These are phyloP conservation scores for Thamnophis sirtalis DNA, from an alignment of 2,113 vertebrate species.

Conservation along the genomic window DNA sequence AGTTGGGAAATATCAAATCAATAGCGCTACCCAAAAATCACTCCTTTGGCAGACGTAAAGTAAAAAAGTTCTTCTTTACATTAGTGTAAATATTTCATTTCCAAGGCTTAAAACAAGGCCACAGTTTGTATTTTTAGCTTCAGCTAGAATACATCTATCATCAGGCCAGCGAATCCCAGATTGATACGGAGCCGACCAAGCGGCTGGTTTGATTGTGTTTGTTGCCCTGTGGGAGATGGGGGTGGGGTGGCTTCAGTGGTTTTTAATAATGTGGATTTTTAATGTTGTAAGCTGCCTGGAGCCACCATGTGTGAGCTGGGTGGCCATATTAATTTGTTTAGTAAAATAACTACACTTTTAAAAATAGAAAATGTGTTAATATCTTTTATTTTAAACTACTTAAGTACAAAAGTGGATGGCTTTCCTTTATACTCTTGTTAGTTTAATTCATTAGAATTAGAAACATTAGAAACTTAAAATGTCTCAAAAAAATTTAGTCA, in stretches of 20 bases:
- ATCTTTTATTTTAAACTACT: slow-evolving; percentile 57
- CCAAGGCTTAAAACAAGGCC: slow-evolving; percentile 63
- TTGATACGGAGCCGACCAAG: not conserved
- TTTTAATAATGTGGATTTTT: not conserved
- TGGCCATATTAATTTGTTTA: not conserved
- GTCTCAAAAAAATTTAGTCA: slow-evolving; percentile 62
- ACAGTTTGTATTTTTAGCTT: slow-evolving; percentile 67
- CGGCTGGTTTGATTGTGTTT: not conserved
- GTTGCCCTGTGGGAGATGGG: not conserved
- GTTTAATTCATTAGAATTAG: slow-evolving; percentile 59
- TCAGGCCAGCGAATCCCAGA: not conserved
- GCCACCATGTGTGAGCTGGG: not conserved
- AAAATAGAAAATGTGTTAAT: slow-evolving; percentile 35
- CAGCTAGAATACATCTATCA: slow-evolving; percentile 67
- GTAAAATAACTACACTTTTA: slow-evolving; percentile 24
- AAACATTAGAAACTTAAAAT: slow-evolving; percentile 63
- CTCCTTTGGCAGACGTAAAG: slow-evolving; percentile 50
- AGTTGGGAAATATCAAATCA: slow-evolving; percentile 73
- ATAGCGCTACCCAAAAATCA: slow-evolving; percentile 59
- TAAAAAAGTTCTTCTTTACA: slow-evolving; percentile 55
- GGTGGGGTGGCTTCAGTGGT: not conserved
- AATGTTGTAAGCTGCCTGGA: not conserved
- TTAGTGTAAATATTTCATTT: slow-evolving; percentile 63
- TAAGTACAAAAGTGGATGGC: slow-evolving; percentile 54
- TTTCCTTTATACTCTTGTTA: slow-evolving; percentile 50